phyloP scores from a whole-genome alignment of 2,797 vertebrate species.

The Paratrypauchen microcephalus region DNA sequence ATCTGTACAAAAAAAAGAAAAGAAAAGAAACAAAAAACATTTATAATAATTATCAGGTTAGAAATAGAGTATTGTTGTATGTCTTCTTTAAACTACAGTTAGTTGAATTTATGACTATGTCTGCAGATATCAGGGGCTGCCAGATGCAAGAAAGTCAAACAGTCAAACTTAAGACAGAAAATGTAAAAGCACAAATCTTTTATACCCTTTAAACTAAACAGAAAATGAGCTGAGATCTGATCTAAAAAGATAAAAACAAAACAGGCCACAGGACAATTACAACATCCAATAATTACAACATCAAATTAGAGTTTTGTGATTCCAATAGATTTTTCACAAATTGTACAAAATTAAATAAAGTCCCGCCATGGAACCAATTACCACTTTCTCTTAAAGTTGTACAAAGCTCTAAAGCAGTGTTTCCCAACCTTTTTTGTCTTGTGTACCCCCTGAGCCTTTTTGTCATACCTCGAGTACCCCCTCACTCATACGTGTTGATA shows the following conservation, averaged over 20 bases:
- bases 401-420: not conserved
- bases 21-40: too few relatives aligned
- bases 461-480: too few relatives aligned
- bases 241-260: not conserved
- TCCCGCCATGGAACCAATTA: not conserved
- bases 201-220: not conserved
- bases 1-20: constrained; percentile 48
- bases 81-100: too few relatives aligned
- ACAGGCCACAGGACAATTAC: not conserved
- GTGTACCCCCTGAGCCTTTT: too few relatives aligned
- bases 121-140: not conserved
- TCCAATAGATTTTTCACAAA: not conserved
- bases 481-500: too few relatives aligned
- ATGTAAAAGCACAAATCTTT: not conserved
- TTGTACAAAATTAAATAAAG: not conserved
- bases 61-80: too few relatives aligned
- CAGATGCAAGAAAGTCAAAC: not conserved
- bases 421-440: too few relatives aligned
- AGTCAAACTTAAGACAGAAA: not conserved
- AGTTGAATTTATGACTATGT: too few relatives aligned
- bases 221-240: not conserved
- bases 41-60: too few relatives aligned
- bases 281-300: not conserved
- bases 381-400: not conserved
- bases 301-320: not conserved